phyloP scores from a whole-genome alignment of 2,113 vertebrate species.

The Leptobrachium leishanense region DNA sequence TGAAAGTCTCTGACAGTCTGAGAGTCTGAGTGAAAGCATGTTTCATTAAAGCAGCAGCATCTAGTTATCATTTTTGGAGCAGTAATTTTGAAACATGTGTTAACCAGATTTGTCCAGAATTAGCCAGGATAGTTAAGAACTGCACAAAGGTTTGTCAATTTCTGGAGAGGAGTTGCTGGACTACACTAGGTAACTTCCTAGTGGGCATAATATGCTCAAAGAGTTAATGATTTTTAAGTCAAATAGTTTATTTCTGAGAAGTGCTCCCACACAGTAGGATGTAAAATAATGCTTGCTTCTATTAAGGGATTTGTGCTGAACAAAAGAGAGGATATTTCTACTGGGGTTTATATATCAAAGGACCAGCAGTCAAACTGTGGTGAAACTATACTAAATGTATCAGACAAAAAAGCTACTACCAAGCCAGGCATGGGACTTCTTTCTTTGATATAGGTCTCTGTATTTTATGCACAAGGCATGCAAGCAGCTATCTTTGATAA shows the following conservation, averaged over 20 bases:
- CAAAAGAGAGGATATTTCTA: background rate
- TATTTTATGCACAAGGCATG: slow-evolving; percentile 1
- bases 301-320: background rate
- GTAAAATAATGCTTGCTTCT: background rate
- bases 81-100: too few species aligned
- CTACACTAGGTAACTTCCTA: background rate
- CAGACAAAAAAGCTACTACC: background rate
- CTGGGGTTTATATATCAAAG: background rate
- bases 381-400: background rate
- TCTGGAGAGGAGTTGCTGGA: background rate
- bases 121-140: too few species aligned
- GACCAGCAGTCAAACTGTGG: background rate
- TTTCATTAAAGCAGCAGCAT: too few species aligned
- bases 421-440: background rate
- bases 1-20: too few species aligned
- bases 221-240: background rate
- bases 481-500: slow-evolving; percentile 1
- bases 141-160: too few species aligned
- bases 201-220: background rate
- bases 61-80: too few species aligned
- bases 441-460: background rate
- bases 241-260: background rate
- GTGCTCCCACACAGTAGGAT: background rate
- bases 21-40: too few species aligned
- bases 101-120: too few species aligned